Base-by-base conservation (phyloP, 2,888 invertebrate species). In the Masnerella sp. region DNA sequence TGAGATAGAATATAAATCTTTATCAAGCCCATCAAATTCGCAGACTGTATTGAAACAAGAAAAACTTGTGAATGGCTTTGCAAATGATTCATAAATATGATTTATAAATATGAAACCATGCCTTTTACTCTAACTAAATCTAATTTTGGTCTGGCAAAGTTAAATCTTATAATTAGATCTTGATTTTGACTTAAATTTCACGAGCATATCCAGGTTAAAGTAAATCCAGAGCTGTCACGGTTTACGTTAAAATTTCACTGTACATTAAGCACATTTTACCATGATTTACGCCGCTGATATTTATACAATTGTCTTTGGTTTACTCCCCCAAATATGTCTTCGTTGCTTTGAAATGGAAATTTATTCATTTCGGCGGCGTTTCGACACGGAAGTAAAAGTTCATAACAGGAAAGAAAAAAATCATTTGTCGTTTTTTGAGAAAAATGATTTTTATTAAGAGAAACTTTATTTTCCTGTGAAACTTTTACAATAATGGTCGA, bases 151-250 rank as follows among this genome's bases (percentile, higher is more conserved):
- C 42, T 54, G 54, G 54, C 54, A 40, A 54, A 54, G 40, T 17
- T 30, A 30, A 40, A 25, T 30, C 40, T 15, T 54, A 54, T 54
- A 54, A 40, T 54, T 54, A 54, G 54, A 54, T 54, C 40, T 20
- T 38, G 30, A 54, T 54, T 54, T 40, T 40, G 18, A 38, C 11
- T 38, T 38, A 28, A 38, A 38, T 52, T 38, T 52, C 52, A 28
- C n/a, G 9, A 15, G 20, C n/a, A n/a, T n/a, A 38, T 28, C 1
- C 1, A 15, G n/a, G 9, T 25, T 8, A 11, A 52, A 28, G 38
- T 52, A 38, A 38, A 52, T 38, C 17, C 38, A 25, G 28, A 14
- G 5, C 32, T 15, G 52, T 52, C 17, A 28, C 11, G 18, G 11
- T 40, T 30, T 42, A 40, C 9, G 54, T 17, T 40, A 25, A 40